These are phyloP conservation scores for Labroides dimidiatus DNA, from an alignment of 2,797 vertebrate species.

Conservation along the genomic window DNA sequence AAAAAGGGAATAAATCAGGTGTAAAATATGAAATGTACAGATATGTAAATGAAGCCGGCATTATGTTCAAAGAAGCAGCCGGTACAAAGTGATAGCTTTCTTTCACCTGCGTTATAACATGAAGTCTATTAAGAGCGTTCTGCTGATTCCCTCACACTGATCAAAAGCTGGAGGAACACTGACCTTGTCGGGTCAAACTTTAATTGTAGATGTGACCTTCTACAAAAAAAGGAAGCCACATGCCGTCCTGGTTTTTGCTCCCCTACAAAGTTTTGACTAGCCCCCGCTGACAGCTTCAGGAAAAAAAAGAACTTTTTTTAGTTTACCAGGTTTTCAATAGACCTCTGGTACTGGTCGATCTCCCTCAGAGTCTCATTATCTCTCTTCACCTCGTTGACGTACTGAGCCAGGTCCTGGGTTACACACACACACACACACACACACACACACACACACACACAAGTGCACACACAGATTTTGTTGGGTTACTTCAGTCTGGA, in stretches of 20 bases:
- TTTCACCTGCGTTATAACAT: no score
- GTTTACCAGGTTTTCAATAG: conserved; percentile 96
- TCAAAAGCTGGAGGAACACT: background rate
- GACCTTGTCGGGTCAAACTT: background rate
- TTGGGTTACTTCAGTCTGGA: background rate
- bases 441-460: conserved; percentile 33
- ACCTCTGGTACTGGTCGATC: conserved; percentile 94
- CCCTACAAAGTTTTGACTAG: background rate
- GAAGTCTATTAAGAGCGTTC: background rate
- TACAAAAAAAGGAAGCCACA: background rate
- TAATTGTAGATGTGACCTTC: background rate
- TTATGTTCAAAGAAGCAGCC: no score
- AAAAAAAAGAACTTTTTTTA: conserved; percentile 7
- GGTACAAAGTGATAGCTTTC: no score
- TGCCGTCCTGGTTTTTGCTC: background rate
- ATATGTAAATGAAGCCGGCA: no score
- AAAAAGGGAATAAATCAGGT: no score
- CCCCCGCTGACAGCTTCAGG: background rate
- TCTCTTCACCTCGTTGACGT: conserved; percentile 96
- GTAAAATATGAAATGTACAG: no score
- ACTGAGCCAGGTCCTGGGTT: conserved; percentile 93
- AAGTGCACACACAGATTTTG: conserved; percentile 22
- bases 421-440: conserved; percentile 33
- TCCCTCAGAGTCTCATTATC: conserved; percentile 95
- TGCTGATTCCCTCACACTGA: background rate